phyloP scores from a whole-genome alignment of 1,140 invertebrate species.

The Drosophila orena region DNA sequence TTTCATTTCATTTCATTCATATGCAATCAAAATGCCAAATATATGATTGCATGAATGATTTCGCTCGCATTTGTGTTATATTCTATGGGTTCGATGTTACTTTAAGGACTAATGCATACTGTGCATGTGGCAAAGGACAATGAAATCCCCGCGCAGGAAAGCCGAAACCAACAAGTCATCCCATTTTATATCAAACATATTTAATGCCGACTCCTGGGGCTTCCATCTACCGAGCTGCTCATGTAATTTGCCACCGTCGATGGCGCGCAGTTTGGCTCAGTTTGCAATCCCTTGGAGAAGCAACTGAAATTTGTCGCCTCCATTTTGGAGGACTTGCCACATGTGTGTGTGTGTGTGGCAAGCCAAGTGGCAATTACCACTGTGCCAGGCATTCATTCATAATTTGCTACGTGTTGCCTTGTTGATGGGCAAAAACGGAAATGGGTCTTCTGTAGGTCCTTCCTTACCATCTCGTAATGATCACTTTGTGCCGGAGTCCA shows the following conservation, averaged over 20 bases:
- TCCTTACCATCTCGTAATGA: slow-evolving; percentile 47
- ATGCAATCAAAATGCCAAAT: too few species aligned
- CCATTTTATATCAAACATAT: too few species aligned
- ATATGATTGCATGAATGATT: too few species aligned
- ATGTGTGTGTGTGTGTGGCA: slow-evolving; percentile 39
- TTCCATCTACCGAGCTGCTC: too few species aligned
- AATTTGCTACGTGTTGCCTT: slow-evolving; percentile 78
- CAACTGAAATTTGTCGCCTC: slow-evolving; percentile 27
- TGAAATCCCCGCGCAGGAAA: not conserved
- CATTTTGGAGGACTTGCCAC: slow-evolving; percentile 8
- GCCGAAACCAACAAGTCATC: not conserved
- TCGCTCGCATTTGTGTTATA: too few species aligned
- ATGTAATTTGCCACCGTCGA: slow-evolving; percentile 12
- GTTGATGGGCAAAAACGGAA: not conserved
- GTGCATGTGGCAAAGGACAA: too few species aligned
- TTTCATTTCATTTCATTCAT: too few species aligned
- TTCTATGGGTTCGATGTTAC: too few species aligned
- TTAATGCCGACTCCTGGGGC: slow-evolving; percentile 6
- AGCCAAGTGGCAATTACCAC: slow-evolving; percentile 71
- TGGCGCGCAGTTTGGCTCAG: too few species aligned
- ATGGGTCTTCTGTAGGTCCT: not conserved
- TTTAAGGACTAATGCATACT: too few species aligned
- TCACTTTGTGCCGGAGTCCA: slow-evolving; percentile 37
- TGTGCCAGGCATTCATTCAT: slow-evolving; percentile 61
- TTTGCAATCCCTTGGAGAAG: slow-evolving; percentile 26